phyloP scores from a whole-genome alignment of 2,113 vertebrate species.

The Paratilapia polleni region DNA sequence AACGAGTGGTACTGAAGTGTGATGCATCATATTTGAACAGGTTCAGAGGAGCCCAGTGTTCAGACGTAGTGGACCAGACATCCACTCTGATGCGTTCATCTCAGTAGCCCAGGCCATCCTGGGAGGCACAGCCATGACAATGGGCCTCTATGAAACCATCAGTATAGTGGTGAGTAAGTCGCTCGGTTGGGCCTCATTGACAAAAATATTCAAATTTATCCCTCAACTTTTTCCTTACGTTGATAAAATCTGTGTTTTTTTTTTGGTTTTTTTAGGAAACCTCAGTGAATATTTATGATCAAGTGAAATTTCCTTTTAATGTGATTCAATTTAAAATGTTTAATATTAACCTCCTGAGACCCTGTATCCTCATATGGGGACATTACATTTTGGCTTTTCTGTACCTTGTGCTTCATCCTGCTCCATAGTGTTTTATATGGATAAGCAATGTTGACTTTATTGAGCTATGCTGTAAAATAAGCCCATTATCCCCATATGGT shows the following conservation, averaged over 20 bases:
- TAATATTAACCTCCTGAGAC: no score
- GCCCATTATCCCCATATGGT: no score
- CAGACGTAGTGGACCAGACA: constrained; percentile 87
- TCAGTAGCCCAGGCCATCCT: constrained; percentile 93
- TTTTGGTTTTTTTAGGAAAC: no score
- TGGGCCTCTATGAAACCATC: constrained; percentile 89
- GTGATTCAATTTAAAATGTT: neutral
- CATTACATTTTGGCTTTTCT: no score
- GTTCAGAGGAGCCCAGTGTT: constrained; percentile 93
- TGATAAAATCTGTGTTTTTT: neutral
- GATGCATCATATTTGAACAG: constrained; percentile 64
- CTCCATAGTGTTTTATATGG: no score
- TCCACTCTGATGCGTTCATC: constrained; percentile 91
- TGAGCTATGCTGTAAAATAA: no score
- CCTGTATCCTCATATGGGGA: no score
- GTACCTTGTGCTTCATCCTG: no score
- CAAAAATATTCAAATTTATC: neutral
- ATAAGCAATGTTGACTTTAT: no score
- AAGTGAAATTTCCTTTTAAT: no score
- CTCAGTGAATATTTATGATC: neutral
- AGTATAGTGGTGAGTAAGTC: constrained; percentile 83
- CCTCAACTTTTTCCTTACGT: neutral
- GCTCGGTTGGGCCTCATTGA: neutral
- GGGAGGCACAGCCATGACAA: constrained; percentile 87
- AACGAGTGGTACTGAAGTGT: neutral